Evolutionary conservation across 2,888 invertebrate species (phyloP).

Genomic region (Mesorhabditis sp.): DNA sequence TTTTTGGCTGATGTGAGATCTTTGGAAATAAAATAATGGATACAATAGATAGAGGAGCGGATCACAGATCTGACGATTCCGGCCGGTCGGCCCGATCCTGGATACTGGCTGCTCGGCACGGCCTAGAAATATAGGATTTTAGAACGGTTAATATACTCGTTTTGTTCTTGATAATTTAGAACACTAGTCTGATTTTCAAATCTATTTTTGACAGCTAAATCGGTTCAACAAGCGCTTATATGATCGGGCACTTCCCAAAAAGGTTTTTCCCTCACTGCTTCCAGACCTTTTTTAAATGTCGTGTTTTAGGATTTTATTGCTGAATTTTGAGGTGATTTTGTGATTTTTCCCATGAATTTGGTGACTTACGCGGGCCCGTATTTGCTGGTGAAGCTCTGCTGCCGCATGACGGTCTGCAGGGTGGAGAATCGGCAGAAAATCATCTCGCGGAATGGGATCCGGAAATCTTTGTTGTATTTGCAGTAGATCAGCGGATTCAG

Average conservation of each 20-base stretch:
- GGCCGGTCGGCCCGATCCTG: conserved; percentile 2
- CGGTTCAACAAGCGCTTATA: too few relatives aligned
- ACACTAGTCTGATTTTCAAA: too few relatives aligned
- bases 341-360: neutral
- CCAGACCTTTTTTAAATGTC: too few relatives aligned
- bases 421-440: conserved; percentile 57
- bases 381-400: conserved; percentile 51
- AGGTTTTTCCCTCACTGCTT: too few relatives aligned
- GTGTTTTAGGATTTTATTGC: neutral
- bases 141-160: neutral
- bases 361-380: conserved; percentile 49
- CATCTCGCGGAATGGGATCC: conserved; percentile 58
- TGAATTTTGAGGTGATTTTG: neutral
- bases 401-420: conserved; percentile 53
- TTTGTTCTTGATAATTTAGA: too few relatives aligned
- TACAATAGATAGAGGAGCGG: too few relatives aligned
- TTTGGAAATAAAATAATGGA: too few relatives aligned
- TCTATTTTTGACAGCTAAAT: too few relatives aligned
- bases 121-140: neutral
- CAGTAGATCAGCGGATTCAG: conserved; percentile 84
- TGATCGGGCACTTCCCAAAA: too few relatives aligned
- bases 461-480: conserved; percentile 62
- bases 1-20: too few relatives aligned
- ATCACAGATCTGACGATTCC: conserved; percentile 2
- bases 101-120: conserved; percentile 5